Evolutionary conservation across 2,797 vertebrate genomes (phyloP).

Genomic region (Pteropus rufus): DNA sequence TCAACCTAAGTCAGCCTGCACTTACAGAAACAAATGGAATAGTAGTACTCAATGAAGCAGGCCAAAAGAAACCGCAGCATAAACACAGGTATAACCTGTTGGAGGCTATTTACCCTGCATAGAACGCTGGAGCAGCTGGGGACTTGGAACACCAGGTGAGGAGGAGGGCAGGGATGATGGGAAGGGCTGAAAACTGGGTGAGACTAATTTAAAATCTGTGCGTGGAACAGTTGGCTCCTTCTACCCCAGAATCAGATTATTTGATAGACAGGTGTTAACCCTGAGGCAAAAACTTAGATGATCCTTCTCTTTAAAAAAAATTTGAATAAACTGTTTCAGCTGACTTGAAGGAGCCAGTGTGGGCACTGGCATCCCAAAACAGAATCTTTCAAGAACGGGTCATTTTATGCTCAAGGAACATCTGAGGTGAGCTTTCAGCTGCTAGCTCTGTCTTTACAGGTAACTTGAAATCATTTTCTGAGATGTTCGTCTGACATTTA

Average conservation of each 20-base stretch:
- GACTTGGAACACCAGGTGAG: neutral
- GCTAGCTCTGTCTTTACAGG: neutral
- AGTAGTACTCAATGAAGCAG: neutral
- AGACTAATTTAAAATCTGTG: neutral
- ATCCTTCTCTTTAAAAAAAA: neutral
- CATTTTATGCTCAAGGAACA: neutral
- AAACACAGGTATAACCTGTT: neutral
- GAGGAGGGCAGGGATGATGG: neutral
- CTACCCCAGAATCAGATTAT: neutral
- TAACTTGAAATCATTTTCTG: neutral
- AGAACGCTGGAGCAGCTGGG: neutral
- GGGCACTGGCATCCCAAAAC: neutral
- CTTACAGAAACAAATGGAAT: neutral
- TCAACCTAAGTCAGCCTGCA: too few relatives aligned
- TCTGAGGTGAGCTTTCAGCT: neutral
- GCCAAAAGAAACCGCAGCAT: neutral
- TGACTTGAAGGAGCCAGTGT: neutral
- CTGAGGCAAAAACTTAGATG: neutral
- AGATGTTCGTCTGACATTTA: neutral
- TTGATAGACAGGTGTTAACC: neutral
- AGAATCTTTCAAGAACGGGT: neutral
- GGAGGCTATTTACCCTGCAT: neutral
- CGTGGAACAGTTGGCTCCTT: neutral
- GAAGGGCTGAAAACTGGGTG: neutral
- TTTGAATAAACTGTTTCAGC: neutral